phyloP scores from a whole-genome alignment of 2,113 vertebrate genomes.

The Pao palembangensis region DNA sequence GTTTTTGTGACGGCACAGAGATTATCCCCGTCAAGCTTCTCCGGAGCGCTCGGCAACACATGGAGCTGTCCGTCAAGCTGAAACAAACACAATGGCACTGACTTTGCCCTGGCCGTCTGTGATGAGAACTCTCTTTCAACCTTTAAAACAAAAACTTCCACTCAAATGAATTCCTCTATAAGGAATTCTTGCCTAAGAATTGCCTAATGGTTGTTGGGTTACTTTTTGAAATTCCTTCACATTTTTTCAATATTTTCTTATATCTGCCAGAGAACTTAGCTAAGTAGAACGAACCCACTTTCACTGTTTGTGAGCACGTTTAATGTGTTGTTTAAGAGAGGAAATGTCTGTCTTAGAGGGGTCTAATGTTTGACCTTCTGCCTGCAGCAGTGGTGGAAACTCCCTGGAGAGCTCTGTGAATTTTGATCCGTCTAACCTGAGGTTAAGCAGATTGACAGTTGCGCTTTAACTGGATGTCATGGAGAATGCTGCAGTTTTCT shows the following conservation, averaged over 20 bases:
- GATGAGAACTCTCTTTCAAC: constrained; percentile 10
- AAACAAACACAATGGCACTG: constrained; percentile 38
- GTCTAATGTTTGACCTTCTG: constrained; percentile 53
- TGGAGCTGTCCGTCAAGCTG: constrained; percentile 68
- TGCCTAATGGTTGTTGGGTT: no score
- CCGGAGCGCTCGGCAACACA: constrained; percentile 51
- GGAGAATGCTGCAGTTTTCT: neutral
- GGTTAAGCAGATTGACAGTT: constrained; percentile 16
- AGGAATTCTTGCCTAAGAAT: no score
- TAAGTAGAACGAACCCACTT: no score
- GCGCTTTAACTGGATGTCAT: neutral
- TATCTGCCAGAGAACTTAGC: no score
- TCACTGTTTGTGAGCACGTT: no score
- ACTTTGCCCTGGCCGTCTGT: constrained; percentile 30
- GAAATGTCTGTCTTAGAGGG: constrained; percentile 2
- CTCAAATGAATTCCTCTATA: neutral
- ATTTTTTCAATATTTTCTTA: no score
- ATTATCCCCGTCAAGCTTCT: constrained; percentile 64
- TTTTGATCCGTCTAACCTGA: constrained; percentile 20
- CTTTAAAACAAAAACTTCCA: neutral
- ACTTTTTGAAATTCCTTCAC: no score
- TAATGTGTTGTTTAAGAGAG: neutral
- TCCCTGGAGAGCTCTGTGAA: constrained; percentile 14
- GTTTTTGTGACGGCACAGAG: constrained; percentile 39
- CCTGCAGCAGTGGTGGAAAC: constrained; percentile 23